These are phyloP conservation scores for Polydrusus tereticollis DNA, from an alignment of 2,888 invertebrate genomes.

Conservation along the genomic window DNA sequence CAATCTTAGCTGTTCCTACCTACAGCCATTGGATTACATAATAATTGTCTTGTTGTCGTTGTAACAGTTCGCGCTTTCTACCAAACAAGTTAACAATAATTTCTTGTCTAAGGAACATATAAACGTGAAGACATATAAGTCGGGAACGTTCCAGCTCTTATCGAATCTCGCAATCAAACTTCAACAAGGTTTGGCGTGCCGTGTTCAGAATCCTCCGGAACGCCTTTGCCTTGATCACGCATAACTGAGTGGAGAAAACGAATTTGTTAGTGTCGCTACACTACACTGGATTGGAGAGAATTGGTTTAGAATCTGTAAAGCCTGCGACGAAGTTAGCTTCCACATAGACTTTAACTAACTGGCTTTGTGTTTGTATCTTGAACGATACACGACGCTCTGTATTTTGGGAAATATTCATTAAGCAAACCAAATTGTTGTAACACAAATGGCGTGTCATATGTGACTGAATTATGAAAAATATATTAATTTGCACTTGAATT, in stretches of 20 bases:
- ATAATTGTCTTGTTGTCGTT: too few species aligned
- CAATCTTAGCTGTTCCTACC: too few species aligned
- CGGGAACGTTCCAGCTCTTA: constrained; percentile 30
- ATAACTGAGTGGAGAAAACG: constrained; percentile 62
- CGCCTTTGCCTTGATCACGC: constrained; percentile 51
- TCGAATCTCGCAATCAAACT: constrained; percentile 46
- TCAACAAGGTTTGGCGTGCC: constrained; percentile 46
- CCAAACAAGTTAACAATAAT: too few species aligned
- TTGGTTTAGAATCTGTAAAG: constrained; percentile 55
- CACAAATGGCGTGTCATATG: too few species aligned
- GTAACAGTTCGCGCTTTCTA: too few species aligned
- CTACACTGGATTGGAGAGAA: constrained; percentile 57
- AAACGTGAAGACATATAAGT: neutral
- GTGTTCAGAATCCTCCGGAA: constrained; percentile 47
- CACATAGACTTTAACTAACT: constrained; percentile 30
- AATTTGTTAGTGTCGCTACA: constrained; percentile 62
- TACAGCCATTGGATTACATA: too few species aligned
- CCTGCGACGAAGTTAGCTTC: constrained; percentile 41
- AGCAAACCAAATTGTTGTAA: too few species aligned
- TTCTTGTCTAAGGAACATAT: too few species aligned
- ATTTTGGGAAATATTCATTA: too few species aligned
- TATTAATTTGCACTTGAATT: too few species aligned
- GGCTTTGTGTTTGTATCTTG: constrained; percentile 14
- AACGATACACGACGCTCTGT: neutral
- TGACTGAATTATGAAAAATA: too few species aligned